Evolutionary conservation across 64 coral and sea anemone genomes (phyloP).

Genomic region (Astreopora myriophthalma): DNA sequence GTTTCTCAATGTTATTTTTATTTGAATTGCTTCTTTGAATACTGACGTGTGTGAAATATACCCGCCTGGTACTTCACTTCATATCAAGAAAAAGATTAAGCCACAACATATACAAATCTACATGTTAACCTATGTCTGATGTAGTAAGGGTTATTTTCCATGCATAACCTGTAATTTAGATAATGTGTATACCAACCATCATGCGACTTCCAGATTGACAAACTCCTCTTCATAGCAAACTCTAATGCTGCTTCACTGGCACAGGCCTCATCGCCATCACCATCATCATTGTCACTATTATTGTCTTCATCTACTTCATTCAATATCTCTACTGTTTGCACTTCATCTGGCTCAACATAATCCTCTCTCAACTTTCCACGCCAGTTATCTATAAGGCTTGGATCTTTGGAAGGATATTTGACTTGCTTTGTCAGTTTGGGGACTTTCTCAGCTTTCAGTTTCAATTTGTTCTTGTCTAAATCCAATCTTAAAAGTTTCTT

Average conservation of each 20-base stretch:
- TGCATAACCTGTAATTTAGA: neutral
- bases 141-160: too few relatives aligned
- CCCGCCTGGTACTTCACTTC: too few relatives aligned
- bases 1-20: too few relatives aligned
- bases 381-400: constrained; percentile 77
- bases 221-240: constrained; percentile 85
- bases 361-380: constrained; percentile 76
- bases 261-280: neutral
- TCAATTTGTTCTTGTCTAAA: constrained; percentile 92
- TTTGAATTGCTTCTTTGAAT: too few relatives aligned
- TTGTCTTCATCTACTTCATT: constrained; percentile 41
- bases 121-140: too few relatives aligned
- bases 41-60: too few relatives aligned
- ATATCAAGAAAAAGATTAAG: too few relatives aligned
- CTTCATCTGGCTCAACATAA: constrained; percentile 35
- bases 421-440: constrained; percentile 84
- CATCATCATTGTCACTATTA: constrained; percentile 45
- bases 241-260: constrained; percentile 81
- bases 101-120: neutral
- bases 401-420: constrained; percentile 74
- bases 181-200: constrained; percentile 61
- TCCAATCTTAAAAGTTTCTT: constrained; percentile 86
- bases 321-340: constrained; percentile 54
- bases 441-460: constrained; percentile 79
- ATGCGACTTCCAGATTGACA: constrained; percentile 98